Conservation (phyloP, 2,888 invertebrate species). For the Microctonus hyperodae region DNA sequence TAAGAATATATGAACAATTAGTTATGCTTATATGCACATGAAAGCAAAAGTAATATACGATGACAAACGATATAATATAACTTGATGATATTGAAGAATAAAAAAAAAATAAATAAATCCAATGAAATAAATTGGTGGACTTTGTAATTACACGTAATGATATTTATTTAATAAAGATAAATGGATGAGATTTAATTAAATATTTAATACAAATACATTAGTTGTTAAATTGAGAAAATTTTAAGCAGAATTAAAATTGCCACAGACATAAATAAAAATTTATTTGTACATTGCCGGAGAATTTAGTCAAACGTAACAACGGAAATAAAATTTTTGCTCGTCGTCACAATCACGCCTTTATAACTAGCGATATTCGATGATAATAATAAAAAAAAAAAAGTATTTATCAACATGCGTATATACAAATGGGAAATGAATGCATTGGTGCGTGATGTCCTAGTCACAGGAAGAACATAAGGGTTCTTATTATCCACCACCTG, state of each 20-base stretch:
- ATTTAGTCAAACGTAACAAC: conserved; percentile 9
- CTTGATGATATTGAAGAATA: neutral
- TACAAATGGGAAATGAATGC: conserved; percentile 13
- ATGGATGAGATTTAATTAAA: too few species aligned
- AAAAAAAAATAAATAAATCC: neutral
- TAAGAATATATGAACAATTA: neutral
- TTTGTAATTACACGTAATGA: neutral
- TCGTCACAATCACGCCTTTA: neutral
- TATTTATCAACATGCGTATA: neutral
- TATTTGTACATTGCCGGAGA: neutral
- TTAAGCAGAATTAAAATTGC: too few species aligned
- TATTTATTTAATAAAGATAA: too few species aligned
- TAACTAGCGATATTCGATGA: neutral
- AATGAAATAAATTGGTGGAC: neutral
- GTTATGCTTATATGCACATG: neutral
- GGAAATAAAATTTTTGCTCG: conserved; percentile 15
- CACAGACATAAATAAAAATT: neutral
- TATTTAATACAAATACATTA: too few species aligned
- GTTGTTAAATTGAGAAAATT: too few species aligned
- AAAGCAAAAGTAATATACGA: neutral
- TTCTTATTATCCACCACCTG: conserved; percentile 35
- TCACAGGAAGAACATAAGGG: conserved; percentile 38
- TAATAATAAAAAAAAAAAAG: too few species aligned
- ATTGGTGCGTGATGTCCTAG: conserved; percentile 26
- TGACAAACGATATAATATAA: neutral